Base-by-base conservation (phyloP, 2,113 vertebrate genomes). In the Tetrax tetrax region DNA sequence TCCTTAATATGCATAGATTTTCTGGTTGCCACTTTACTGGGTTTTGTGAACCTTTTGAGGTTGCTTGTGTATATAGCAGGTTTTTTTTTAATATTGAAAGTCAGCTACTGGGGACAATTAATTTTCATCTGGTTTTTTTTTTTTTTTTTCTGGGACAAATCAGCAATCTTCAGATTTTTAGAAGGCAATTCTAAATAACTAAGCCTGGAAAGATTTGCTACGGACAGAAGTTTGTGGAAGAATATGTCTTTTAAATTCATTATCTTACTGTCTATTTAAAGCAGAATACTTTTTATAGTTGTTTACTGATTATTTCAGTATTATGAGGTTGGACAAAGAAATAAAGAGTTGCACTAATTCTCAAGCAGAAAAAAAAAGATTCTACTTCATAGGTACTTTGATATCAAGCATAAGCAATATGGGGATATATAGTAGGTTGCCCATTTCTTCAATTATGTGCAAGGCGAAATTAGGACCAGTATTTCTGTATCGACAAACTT, bases 21-120 rank as follows among this genome's bases (percentile, higher is more conserved):
- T 79, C 12, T 19, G 18, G 5, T 50, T 33, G 15, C 2, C 4
- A 20, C 2, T 7, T 59, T 25, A 29, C 1, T 66, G 0, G 21
- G 9, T 43, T 79, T 83, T 89, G 25, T 47, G 43, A 57, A 19
- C 1, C 6, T 80, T 72, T 89, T 75, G 35, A 1, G 2, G 1
- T 45, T 70, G 18, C 7, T 65, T 61, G 2, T 50, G 28, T 51
- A 53, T 25, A 27, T 2, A 75, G 4, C 4, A n/a, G 22, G 9
- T n/a, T 65, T 47, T 5, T 43, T 43, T 43, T 43, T 43, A 6
- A 20, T 24, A 2, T 18, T 57, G 15, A 35, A 79, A 63, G 2
- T 63, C 6, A 83, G 53, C 7, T 45, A 31, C 16, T 48, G 29
- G 4, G 72, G 29, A 17, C 9, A 57, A 74, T 48, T 29, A 29